These are phyloP conservation scores for Lucilia cuprina DNA, from an alignment of 1,140 invertebrate genomes.

Conservation along the genomic window DNA sequence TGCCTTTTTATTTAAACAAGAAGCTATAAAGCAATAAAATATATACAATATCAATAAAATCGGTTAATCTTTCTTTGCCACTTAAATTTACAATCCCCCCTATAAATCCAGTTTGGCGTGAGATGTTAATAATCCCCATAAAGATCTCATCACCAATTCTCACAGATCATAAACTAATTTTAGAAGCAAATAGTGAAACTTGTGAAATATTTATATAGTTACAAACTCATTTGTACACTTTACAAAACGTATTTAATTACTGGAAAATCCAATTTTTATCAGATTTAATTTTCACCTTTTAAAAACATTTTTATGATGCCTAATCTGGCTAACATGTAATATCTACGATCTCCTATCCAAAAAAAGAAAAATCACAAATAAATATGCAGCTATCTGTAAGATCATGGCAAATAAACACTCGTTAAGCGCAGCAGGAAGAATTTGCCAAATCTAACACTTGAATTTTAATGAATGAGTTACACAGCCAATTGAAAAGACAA, in stretches of 20 bases:
- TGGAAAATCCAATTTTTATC: constrained; percentile 12
- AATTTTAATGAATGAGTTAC: constrained; percentile 30
- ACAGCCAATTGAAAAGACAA: constrained; percentile 20
- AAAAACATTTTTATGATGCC: neutral
- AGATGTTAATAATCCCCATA: neutral
- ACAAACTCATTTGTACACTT: constrained; percentile 1
- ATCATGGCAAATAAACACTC: neutral
- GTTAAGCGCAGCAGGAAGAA: neutral
- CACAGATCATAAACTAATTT: neutral
- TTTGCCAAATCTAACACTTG: neutral
- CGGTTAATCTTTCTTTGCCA: no score
- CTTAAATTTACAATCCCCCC: no score
- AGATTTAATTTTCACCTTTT: constrained; percentile 5
- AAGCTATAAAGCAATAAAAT: no score
- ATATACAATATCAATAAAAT: no score
- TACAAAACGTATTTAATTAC: constrained; percentile 7
- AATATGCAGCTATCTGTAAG: neutral
- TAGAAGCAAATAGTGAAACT: neutral
- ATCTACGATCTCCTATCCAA: neutral
- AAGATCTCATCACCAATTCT: neutral
- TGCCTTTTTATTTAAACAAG: no score
- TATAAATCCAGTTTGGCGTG: no score
- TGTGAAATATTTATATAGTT: neutral
- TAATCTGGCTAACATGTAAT: no score
- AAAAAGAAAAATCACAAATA: constrained; percentile 21